Evolutionary conservation across 2,113 vertebrate genomes (phyloP), one percentile per base, ranked within the genome.

Genomic region (Corydoras maculifer): DNA sequence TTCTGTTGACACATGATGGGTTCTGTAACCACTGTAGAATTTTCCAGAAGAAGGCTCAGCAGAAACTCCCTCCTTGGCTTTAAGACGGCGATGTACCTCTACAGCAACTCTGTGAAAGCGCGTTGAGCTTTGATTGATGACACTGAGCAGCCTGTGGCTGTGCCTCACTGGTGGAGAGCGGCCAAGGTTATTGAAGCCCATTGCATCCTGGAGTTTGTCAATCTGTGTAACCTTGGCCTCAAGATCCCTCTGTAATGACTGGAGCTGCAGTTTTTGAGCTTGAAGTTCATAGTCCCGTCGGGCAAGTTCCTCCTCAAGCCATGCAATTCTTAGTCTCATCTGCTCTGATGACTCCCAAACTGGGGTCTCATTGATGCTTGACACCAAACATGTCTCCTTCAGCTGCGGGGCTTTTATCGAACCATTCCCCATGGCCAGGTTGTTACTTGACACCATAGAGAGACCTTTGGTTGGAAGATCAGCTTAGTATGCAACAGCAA

Each of bases 41-140:
- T 87, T 81, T 1, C 86, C 80, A 0, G 91, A 89, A 1, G 89
- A 90, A 57, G 91, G 91, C 58, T 92, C 91, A 1, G 91, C 91
- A 2, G 91, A 92, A 54, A 92, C 91, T 0, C 90, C 91, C 65
- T 91, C 90, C 61, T 92, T 92, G 10, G 91, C 91, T 62, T 82
- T 88, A 9, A 91, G 82, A 48, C 91, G 78, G 14, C 85, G 86
- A 54, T 90, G 90, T 35, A 89, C 88, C 77, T 90, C 90, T 57
- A 86, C 82, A 3, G 90, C 89, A 68, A 88, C 86, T 58, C 82
- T 83, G 60, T 90, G 88, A 75, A 88, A 88, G 50, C 86, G 87
- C 2, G 81, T 81, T 14, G 88, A 83, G 8, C 85, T 86, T 81
- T 90, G 86, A 80, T 91, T 87, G 76, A 91, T 89, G 63, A 87